These are phyloP conservation scores for Neodiprion pinetum DNA, from an alignment of 1,140 invertebrate genomes.

Conservation along the genomic window DNA sequence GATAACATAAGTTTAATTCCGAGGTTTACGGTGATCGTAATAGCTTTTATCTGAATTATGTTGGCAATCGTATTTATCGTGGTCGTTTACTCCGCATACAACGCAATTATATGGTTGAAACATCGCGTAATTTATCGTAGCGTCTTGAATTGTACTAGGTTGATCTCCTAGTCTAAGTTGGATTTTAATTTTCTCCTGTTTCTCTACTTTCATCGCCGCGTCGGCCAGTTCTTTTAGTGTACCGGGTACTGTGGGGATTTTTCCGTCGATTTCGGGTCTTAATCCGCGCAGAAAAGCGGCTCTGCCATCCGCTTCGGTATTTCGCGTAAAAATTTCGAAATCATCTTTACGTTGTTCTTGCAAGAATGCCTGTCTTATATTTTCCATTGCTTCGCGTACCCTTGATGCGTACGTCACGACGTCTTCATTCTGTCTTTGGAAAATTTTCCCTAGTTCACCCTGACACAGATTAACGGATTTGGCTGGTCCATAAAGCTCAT, in stretches of 20 bases:
- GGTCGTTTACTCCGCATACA: background rate
- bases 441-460: slow-evolving; percentile 22
- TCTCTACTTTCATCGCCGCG: background rate
- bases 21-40: background rate
- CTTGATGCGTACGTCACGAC: slow-evolving; percentile 15
- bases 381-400: slow-evolving; percentile 2
- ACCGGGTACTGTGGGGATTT: background rate
- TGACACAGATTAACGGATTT: slow-evolving; percentile 21
- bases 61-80: background rate
- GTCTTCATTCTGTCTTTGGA: slow-evolving; percentile 19
- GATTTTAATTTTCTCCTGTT: background rate
- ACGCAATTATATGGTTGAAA: background rate
- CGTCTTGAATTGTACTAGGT: background rate
- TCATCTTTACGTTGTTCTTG: background rate
- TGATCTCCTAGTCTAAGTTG: background rate
- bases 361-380: background rate
- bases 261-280: background rate
- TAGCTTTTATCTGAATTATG: background rate
- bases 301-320: background rate
- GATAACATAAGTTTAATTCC: background rate
- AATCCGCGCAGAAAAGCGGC: background rate
- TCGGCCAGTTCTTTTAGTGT: background rate
- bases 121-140: background rate
- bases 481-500: slow-evolving; percentile 3
- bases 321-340: background rate